A percentile compares a stretch with the other conserved stretches of the same genome.
Conservation (phyloP, 2,888 invertebrate genomes). For the Adelphocoris suturalis region DNA sequence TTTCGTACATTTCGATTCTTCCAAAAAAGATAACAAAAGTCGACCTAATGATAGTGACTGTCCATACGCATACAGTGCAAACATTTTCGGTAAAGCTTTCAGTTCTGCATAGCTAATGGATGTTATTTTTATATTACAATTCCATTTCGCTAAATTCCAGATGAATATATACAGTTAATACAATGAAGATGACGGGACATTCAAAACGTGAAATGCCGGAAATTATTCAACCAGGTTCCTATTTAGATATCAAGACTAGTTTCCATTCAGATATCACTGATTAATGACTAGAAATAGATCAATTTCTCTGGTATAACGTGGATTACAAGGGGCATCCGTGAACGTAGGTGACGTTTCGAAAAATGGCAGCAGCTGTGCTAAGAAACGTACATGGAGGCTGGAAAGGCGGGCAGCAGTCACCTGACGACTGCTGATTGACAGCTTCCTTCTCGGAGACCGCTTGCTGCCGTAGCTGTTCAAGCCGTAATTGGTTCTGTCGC, state of each 20-base stretch:
- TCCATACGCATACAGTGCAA: too few species aligned
- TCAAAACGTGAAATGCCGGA: too few species aligned
- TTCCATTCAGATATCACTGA: not conserved
- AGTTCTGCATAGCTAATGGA: too few species aligned
- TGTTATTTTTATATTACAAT: too few species aligned
- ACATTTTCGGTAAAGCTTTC: too few species aligned
- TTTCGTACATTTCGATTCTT: too few species aligned
- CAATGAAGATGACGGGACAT: too few species aligned
- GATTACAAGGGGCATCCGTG: slow-evolving; percentile 85
- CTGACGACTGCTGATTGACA: slow-evolving; percentile 57
- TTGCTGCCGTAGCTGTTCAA: slow-evolving; percentile 92
- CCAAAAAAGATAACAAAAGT: too few species aligned
- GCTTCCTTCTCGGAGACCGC: slow-evolving; percentile 87
- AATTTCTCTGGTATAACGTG: not conserved
- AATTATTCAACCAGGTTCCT: too few species aligned
- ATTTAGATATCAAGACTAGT: not conserved
- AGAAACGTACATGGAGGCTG: slow-evolving; percentile 81
- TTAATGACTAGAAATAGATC: not conserved
- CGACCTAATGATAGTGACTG: too few species aligned
- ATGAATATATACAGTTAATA: too few species aligned
- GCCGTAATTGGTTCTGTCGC: slow-evolving; percentile 87
- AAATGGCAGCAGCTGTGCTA: slow-evolving; percentile 86
- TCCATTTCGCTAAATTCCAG: too few species aligned
- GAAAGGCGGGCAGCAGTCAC: slow-evolving; percentile 78
- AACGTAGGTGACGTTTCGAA: slow-evolving; percentile 87